Conservation (phyloP, 2,113 vertebrate species). For the human (Homo sapiens) region GRCh38 chr2:100860501-100861000, state of each 20-base stretch:
- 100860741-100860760: neutral
- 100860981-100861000: too few relatives aligned
- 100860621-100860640: neutral
- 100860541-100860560: neutral
- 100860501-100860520: neutral
- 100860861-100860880: too few relatives aligned
- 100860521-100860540: neutral
- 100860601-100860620: neutral
- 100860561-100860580: neutral
- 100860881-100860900: too few relatives aligned
- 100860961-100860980: too few relatives aligned
- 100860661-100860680: neutral
- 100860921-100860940: too few relatives aligned
- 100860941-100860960: too few relatives aligned
- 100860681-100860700: neutral
- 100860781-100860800: neutral
- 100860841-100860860: neutral
- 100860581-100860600: neutral
- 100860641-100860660: neutral
- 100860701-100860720: neutral
- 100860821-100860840: neutral
- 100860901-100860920: too few relatives aligned
- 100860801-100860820: neutral
- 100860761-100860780: neutral
- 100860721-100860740: neutral